Evolutionary conservation across 2,888 invertebrate species (phyloP).

Genomic region (Chrysolina oricalcia): DNA sequence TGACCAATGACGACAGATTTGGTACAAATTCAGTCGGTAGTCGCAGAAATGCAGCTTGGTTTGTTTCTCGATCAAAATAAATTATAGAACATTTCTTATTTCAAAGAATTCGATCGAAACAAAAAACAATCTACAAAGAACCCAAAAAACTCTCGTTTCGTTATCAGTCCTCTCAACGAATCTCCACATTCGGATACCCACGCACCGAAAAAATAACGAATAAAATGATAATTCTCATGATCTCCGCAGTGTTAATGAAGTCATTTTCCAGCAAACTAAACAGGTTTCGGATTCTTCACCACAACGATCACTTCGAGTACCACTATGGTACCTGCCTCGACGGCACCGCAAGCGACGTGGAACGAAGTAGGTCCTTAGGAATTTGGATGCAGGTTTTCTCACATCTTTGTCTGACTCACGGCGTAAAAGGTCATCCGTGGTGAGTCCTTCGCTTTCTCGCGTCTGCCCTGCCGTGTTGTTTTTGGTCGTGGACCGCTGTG

Average conservation of each 20-base stretch:
- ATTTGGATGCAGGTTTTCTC: constrained; percentile 68
- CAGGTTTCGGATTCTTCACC: constrained; percentile 48
- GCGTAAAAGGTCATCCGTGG: constrained; percentile 1
- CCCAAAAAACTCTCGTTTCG: neutral
- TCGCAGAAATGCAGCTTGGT: no score
- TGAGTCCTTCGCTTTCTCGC: constrained; percentile 5
- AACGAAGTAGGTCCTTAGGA: constrained; percentile 63
- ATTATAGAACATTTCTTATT: neutral
- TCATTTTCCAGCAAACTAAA: constrained; percentile 57
- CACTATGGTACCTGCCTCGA: constrained; percentile 19
- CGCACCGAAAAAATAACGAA: constrained; percentile 21
- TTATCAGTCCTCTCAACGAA: neutral
- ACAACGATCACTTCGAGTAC: constrained; percentile 27
- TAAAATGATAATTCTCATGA: constrained; percentile 39
- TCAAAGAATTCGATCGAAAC: neutral
- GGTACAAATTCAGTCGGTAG: no score
- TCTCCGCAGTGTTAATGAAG: constrained; percentile 54
- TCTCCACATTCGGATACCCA: constrained; percentile 1
- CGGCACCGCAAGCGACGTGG: constrained; percentile 29
- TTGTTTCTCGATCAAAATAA: no score
- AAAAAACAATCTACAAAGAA: neutral
- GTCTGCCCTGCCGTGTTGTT: neutral
- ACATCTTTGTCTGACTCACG: constrained; percentile 39
- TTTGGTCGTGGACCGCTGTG: neutral
- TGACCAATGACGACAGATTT: no score